phyloP scores from a whole-genome alignment of 2,888 invertebrate species.

The Frankliniella fusca region DNA sequence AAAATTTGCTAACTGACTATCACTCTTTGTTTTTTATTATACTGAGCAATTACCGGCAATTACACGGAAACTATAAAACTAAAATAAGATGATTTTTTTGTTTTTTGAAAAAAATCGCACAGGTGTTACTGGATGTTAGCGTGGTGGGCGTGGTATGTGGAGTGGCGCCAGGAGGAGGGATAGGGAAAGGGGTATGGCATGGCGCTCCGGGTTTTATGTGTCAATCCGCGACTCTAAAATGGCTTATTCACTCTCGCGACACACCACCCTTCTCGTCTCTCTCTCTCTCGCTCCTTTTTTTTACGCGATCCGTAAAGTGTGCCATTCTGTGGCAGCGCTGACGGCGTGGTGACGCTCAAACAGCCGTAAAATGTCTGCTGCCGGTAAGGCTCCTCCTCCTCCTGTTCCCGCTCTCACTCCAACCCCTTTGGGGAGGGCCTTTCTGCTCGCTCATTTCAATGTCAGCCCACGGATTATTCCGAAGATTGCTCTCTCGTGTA shows the following conservation, averaged over 20 bases:
- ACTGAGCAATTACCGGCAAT: too few relatives aligned
- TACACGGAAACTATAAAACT: too few relatives aligned
- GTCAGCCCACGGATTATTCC: background rate
- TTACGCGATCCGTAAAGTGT: background rate
- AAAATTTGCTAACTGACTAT: too few relatives aligned
- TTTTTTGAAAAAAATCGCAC: too few relatives aligned
- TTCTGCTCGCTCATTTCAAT: background rate
- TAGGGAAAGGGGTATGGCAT: background rate
- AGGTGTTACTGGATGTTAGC: background rate
- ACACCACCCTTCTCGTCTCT: background rate
- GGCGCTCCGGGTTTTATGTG: background rate
- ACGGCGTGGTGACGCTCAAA: background rate
- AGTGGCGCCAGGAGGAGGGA: too few relatives aligned
- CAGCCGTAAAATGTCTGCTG: slow-evolving; percentile 6
- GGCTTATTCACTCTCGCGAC: background rate
- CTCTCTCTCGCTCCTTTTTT: background rate
- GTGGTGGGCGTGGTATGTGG: too few relatives aligned
- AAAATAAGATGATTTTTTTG: too few relatives aligned
- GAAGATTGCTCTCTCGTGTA: too few relatives aligned
- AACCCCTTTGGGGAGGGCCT: background rate
- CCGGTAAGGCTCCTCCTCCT: background rate
- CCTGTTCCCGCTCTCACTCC: too few relatives aligned
- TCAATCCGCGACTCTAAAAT: slow-evolving; percentile 6
- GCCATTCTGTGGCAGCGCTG: background rate
- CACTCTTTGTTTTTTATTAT: too few relatives aligned